phyloP scores from a whole-genome alignment of 2,888 invertebrate genomes.

The Beris morrisii region DNA sequence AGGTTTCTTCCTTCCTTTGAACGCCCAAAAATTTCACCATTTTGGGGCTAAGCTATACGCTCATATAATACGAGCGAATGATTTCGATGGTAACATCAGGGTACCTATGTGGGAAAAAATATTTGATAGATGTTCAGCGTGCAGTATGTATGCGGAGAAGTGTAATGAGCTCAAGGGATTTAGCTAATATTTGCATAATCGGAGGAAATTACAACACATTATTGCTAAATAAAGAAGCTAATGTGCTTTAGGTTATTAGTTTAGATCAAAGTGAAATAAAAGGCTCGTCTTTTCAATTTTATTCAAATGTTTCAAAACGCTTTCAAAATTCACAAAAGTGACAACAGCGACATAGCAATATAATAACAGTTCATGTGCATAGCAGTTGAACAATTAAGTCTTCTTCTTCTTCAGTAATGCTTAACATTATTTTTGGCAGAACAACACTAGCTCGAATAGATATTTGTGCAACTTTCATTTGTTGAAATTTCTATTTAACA shows the following conservation, averaged over 20 bases:
- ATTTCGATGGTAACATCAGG: conserved; percentile 23
- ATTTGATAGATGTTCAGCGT: conserved; percentile 29
- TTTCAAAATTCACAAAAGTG: no score
- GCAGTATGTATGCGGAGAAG: conserved; percentile 18
- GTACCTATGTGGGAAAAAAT: conserved; percentile 10
- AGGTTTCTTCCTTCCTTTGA: conserved; percentile 29
- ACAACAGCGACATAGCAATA: no score
- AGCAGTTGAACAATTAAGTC: no score
- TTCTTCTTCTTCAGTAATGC: no score
- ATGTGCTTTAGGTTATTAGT: conserved; percentile 25
- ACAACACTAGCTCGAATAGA: no score
- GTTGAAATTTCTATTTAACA: no score
- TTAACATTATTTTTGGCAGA: no score
- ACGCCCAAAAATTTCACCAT: conserved; percentile 24
- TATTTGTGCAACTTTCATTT: no score
- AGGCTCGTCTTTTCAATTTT: no score
- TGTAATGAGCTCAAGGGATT: conserved; percentile 29
- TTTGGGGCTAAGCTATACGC: conserved; percentile 3
- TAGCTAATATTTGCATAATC: conserved; percentile 31
- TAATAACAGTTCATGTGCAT: no score
- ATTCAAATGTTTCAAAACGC: no score
- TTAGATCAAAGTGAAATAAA: background rate
- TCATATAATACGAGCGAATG: conserved; percentile 4
- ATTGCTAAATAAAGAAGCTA: conserved; percentile 29
- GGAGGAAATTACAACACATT: conserved; percentile 30